phyloP scores from a whole-genome alignment of 37 sponge, comb jelly and placozoan genomes.

The Corticium candelabrum region DNA sequence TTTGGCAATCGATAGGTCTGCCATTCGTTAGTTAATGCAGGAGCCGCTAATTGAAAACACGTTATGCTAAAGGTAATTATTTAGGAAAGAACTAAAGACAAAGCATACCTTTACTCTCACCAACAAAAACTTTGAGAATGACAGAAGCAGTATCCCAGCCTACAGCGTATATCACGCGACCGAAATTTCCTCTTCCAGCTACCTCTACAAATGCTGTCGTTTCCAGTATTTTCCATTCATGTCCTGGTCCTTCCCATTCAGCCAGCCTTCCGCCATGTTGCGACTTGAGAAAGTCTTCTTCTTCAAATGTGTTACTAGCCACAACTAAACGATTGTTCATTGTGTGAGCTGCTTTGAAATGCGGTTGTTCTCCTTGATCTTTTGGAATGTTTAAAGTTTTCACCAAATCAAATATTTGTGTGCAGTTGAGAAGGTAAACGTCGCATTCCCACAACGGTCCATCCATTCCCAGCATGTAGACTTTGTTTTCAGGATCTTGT shows the following conservation, averaged over 20 bases:
- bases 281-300: not conserved
- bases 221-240: not conserved
- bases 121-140: constrained; percentile 3
- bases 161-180: not conserved
- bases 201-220: not conserved
- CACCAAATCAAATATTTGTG: constrained; percentile 8
- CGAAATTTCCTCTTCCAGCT: constrained; percentile 3
- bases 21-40: no score
- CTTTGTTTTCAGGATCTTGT: not conserved
- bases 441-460: constrained; percentile 7
- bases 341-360: constrained; percentile 8
- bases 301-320: not conserved
- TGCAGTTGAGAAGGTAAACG: constrained; percentile 1
- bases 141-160: constrained; percentile 5
- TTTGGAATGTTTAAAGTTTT: not conserved
- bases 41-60: no score
- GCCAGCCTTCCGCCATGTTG: constrained; percentile 8
- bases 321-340: constrained; percentile 7
- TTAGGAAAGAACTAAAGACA: no score
- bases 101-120: not conserved
- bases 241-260: constrained; percentile 7
- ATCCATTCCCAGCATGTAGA: constrained; percentile 11
- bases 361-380: not conserved
- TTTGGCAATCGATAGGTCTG: constrained; percentile 7
- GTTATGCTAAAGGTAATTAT: no score